Percentiles rank a stretch among this genome's conserved stretches.
Evolutionary conservation across 2,888 invertebrate species (phyloP).

Genomic region (Agriotes lineatus): DNA sequence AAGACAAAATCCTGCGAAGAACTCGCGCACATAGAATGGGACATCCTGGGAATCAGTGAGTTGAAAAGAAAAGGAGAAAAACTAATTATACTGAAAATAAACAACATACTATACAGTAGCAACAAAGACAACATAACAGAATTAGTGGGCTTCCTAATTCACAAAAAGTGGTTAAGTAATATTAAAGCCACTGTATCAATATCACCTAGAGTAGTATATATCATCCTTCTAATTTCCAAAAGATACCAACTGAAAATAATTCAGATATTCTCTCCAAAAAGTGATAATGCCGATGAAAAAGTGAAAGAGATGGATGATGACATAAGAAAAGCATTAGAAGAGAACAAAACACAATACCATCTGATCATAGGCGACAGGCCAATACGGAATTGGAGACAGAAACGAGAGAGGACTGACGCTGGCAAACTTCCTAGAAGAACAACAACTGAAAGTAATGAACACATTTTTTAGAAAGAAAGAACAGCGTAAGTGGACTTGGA

Average conservation of each 20-base stretch:
- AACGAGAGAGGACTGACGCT: no score
- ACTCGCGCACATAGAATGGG: background rate
- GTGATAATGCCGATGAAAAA: background rate
- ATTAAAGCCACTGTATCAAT: slow-evolving; percentile 5
- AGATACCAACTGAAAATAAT: slow-evolving; percentile 1
- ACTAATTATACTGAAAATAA: slow-evolving; percentile 5
- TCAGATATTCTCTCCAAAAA: background rate
- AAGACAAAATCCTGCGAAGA: background rate
- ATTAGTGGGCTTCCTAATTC: slow-evolving; percentile 2
- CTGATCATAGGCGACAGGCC: background rate
- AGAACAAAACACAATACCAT: slow-evolving; percentile 7
- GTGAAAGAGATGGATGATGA: background rate
- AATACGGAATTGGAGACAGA: no score
- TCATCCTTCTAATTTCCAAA: slow-evolving; percentile 1
- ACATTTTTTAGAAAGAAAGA: no score
- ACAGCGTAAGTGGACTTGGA: no score
- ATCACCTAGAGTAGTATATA: background rate
- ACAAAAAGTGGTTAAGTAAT: background rate
- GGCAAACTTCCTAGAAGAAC: no score
- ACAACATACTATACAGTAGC: background rate
- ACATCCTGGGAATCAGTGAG: slow-evolving; percentile 3
- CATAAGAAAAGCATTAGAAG: no score
- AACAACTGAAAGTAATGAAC: no score
- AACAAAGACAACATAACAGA: slow-evolving; percentile 4
- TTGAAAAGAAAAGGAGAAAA: background rate